Percentiles rank a stretch among this genome's conserved stretches.
Conservation (phyloP, 2,888 invertebrate species). For the Halictus ligatus region DNA sequence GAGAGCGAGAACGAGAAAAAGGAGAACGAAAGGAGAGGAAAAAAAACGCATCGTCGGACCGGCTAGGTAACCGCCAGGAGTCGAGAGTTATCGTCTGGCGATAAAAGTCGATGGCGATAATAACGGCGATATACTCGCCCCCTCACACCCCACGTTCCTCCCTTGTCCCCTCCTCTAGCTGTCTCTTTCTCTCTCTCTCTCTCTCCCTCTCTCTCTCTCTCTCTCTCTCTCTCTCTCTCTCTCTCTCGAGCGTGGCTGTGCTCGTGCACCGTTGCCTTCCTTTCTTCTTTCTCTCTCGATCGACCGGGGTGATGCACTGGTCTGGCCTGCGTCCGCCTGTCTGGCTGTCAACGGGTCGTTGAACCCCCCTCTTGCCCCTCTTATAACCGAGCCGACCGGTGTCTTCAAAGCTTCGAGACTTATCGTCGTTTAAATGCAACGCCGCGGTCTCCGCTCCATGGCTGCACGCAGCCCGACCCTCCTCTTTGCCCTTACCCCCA, state of each 20-base stretch:
- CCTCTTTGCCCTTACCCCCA: conserved; percentile 29
- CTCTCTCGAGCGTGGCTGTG: neutral
- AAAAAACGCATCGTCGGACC: conserved; percentile 64
- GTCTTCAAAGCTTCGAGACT: conserved; percentile 76
- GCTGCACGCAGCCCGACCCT: conserved; percentile 61
- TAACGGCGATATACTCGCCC: conserved; percentile 75
- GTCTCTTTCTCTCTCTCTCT: neutral
- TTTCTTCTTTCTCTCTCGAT: conserved; percentile 41
- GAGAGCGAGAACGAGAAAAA: conserved; percentile 41
- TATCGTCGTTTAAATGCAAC: conserved; percentile 76
- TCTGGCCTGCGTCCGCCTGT: conserved; percentile 84
- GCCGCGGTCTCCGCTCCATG: conserved; percentile 64
- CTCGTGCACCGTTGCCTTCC: conserved; percentile 6
- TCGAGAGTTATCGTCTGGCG: conserved; percentile 78
- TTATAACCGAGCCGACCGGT: conserved; percentile 86
- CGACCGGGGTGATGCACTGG: conserved; percentile 80
- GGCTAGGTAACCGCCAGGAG: conserved; percentile 70
- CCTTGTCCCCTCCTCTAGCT: conserved; percentile 6
- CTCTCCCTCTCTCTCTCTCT: neutral
- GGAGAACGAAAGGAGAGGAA: conserved; percentile 44
- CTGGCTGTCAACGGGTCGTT: conserved; percentile 83
- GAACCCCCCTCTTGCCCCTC: conserved; percentile 86
- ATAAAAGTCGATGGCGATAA: conserved; percentile 81
- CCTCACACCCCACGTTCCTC: conserved; percentile 9
- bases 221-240: neutral